Evolutionary conservation across 1,140 invertebrate genomes (phyloP), one percentile per base, ranked within the genome.

Genomic region (Eueides isabella): DNA sequence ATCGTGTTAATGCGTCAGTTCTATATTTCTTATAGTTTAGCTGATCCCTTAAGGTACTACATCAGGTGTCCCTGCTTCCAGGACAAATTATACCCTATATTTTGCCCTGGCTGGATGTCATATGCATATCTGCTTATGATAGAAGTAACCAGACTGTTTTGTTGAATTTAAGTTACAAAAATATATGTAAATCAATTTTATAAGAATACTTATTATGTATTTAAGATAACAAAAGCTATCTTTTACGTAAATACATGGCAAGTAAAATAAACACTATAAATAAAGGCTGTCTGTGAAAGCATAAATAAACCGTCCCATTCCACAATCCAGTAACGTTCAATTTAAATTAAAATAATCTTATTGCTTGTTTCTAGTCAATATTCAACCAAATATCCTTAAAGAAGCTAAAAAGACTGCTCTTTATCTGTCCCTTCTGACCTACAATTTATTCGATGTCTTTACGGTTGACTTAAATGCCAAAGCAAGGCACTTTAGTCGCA

Each of bases 401-500:
- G 85, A 81, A 90, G 79, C 81, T 80, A 74, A 75, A 79, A 83
- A 88, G 85, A 84, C 85, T 82, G 74, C 81, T 86, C 80, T 90
- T 91, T 91, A 92, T 92, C 87, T 92, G 85, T 92, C 90, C 90
- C 90, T 88, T 88, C 85, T 91, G 90, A 92, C 90, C 89, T 88
- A 92, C 89, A 91, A 91, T 92, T 92, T 90, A 91, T 91, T 91
- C 88, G 82, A 86, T 88, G 85, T 84, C 84, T 91, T 92, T 89
- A 89, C 90, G 89, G 85, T 89, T 86, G 88, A 92, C 85, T 91
- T 88, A 90, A 92, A 91, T 87, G 89, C 86, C 86, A 90, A 91
- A 92, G 88, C 86, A 91, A 85, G 83, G 77, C 84, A 86, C 80
- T 87, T 78, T 82, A 83, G 80, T 87, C 77, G 77, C 85, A 88